Evolutionary conservation across 2,888 invertebrate species (phyloP).

Genomic region (Disparrhopalites patrizii): DNA sequence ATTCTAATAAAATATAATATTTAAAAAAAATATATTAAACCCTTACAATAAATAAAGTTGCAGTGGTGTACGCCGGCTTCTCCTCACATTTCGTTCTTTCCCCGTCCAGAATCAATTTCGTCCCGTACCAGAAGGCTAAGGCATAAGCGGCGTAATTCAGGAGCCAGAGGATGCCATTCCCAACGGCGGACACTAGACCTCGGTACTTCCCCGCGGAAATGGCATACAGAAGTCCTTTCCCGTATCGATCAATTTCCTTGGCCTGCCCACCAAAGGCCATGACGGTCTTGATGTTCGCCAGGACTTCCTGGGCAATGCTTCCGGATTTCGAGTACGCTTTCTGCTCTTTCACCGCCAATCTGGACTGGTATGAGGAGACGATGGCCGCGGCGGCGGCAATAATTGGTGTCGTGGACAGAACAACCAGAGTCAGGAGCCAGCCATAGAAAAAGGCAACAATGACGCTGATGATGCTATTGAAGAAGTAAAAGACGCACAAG

Average conservation of each 20-base stretch:
- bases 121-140: constrained; percentile 60
- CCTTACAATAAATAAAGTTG: constrained; percentile 9
- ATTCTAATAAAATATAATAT: too few species aligned
- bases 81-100: constrained; percentile 50
- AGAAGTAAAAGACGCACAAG: constrained; percentile 1
- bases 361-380: constrained; percentile 42
- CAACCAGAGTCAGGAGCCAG: constrained; percentile 13
- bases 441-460: constrained; percentile 1
- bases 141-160: constrained; percentile 72
- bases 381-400: constrained; percentile 8
- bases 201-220: background rate
- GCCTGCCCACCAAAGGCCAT: constrained; percentile 71
- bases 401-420: constrained; percentile 7
- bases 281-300: constrained; percentile 70
- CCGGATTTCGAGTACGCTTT: constrained; percentile 67
- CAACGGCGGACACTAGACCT: constrained; percentile 12
- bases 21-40: background rate
- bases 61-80: constrained; percentile 6
- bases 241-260: constrained; percentile 60
- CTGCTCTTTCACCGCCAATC: constrained; percentile 46
- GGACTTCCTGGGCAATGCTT: constrained; percentile 69
- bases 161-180: constrained; percentile 66
- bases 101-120: constrained; percentile 10
- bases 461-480: background rate
- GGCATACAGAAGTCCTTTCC: constrained; percentile 2